Evolutionary conservation across 2,113 vertebrate species (phyloP).

Genomic region (Pterophyllum scalare): DNA sequence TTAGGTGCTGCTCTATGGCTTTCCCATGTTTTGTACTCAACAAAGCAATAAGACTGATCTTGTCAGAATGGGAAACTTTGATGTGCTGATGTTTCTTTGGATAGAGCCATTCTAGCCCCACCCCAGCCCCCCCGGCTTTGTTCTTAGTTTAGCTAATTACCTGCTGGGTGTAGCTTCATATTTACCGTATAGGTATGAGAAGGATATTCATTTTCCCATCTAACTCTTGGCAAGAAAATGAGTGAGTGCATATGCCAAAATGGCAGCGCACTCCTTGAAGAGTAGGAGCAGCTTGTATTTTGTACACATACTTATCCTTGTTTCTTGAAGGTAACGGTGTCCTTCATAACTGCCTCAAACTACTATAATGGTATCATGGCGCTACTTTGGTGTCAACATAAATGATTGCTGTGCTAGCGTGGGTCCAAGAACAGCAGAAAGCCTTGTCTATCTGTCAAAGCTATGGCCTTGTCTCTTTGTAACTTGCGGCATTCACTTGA

Average conservation of each 20-base stretch:
- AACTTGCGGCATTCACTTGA: conserved; percentile 80
- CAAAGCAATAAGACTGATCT: background rate
- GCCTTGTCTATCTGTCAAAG: background rate
- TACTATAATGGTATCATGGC: background rate
- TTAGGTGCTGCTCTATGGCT: background rate
- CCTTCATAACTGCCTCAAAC: conserved; percentile 9
- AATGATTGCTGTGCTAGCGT: background rate
- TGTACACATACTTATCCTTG: background rate
- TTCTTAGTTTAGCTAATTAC: background rate
- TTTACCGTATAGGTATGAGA: background rate
- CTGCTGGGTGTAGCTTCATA: background rate
- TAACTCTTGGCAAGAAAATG: background rate
- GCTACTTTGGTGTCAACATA: background rate
- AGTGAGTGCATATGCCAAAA: background rate
- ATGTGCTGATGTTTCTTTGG: background rate
- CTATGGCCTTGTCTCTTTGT: conserved; percentile 81
- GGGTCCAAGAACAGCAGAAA: conserved; percentile 1
- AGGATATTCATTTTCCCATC: background rate
- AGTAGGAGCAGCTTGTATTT: conserved; percentile 4
- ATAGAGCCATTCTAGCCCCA: background rate
- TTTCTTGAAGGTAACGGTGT: background rate
- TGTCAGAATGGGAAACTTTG: background rate
- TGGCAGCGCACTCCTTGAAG: background rate
- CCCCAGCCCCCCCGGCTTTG: background rate
- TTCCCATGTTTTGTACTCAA: background rate